Percentiles rank a stretch among this genome's conserved stretches.
Evolutionary conservation across 2,113 vertebrate genomes (phyloP).

Genomic region (Bufo gargarizans): DNA sequence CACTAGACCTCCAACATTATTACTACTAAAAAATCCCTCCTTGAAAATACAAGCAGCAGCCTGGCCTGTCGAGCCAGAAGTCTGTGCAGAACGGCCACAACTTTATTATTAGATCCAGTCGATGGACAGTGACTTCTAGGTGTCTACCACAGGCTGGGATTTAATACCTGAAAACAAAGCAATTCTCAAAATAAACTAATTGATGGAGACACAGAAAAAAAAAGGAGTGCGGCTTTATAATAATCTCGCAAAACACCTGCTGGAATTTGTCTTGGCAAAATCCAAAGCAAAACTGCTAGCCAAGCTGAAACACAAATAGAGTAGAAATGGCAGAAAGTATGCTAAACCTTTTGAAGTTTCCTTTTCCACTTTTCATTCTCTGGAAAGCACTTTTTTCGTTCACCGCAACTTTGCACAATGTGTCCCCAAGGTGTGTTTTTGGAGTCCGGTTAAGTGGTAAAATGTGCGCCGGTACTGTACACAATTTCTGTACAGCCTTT

Average conservation of each 20-base stretch:
- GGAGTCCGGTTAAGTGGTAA: constrained; percentile 16
- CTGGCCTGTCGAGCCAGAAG: constrained; percentile 16
- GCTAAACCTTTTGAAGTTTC: constrained; percentile 58
- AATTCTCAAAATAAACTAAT: constrained; percentile 45
- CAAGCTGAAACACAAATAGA: constrained; percentile 58
- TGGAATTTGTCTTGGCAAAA: constrained; percentile 60
- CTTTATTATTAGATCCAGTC: constrained; percentile 24
- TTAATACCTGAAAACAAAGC: constrained; percentile 50
- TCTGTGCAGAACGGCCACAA: constrained; percentile 17
- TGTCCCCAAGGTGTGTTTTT: constrained; percentile 43
- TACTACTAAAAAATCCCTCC: constrained; percentile 33
- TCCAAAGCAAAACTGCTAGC: constrained; percentile 23
- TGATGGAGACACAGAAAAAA: constrained; percentile 42
- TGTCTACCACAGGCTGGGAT: constrained; percentile 25
- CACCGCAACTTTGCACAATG: constrained; percentile 23
- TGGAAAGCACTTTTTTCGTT: constrained; percentile 43
- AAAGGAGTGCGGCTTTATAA: constrained; percentile 44
- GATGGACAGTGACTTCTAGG: constrained; percentile 7
- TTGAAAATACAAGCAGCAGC: constrained; percentile 33
- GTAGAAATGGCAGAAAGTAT: constrained; percentile 53
- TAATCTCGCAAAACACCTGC: constrained; percentile 58
- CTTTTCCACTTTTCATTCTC: constrained; percentile 40
- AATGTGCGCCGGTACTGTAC: constrained; percentile 10
- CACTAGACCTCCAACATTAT: constrained; percentile 47
- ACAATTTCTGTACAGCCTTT: constrained; percentile 19